Base-by-base conservation (phyloP, 2,888 invertebrate species). In the Sthenelais limicola region DNA sequence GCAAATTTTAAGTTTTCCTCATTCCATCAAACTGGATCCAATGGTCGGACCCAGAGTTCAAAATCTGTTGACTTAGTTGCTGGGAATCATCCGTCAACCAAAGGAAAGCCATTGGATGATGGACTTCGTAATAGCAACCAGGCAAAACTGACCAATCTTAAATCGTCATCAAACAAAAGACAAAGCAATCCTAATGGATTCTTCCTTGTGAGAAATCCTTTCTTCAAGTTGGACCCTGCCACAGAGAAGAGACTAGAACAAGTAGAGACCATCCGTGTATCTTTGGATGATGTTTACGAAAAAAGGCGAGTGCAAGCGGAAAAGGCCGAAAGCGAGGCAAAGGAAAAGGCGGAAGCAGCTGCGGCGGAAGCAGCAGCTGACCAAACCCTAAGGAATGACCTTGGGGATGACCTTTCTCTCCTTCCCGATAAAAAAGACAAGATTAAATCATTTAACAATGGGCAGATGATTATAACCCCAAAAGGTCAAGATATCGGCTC, bases 231-330 rank as follows among this genome's bases (percentile, higher is more conserved):
- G 47, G 67, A 67, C 32, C 47, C 47, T 0, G 30, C 48, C 28
- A 67, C 67, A 28, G 67, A 43, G 30, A 67, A 48, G 24, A 43
- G 67, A 1, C 12, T 67, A 26, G 67, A 67, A 21, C 67, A 67
- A 18, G 67, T 67, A 43, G 67, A 67, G n/a, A 18, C 48, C 7
- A 67, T 67, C 30, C 47, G 48, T n/a, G 21, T 28, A 7, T 43
- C 47, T 1, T 48, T 67, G 18, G n/a, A 18, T 26, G 48, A 67
- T 26, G 48, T 67, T 2, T 48, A 67, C 48, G 38, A 38, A 24
- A 62, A 62, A 18, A 18, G 62, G n/a, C 3, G 4, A 4, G 24
- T 38, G 3, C 1, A 43, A 43, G 12, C 12, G 43, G 18, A 43
- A 43, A 43, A 43, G 43, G 43, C 9, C 12, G 43, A 43, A 18